Evolutionary conservation across 2,888 invertebrate species (phyloP), one percentile per base, ranked within the genome.

Genomic region (Linyphia triangularis): DNA sequence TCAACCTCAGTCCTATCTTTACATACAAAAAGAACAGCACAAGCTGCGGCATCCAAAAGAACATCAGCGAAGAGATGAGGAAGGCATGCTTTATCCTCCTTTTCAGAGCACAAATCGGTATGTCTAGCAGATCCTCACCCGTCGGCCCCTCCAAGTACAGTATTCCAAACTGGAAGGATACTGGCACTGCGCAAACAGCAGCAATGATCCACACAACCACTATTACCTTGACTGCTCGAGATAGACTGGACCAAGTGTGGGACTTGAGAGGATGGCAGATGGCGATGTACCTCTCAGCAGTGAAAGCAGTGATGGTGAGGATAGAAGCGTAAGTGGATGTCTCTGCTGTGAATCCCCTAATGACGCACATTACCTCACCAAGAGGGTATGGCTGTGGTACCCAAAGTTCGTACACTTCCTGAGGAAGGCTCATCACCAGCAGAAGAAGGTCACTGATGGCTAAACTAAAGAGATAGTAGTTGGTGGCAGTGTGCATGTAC

Each of bases 1-100:
- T 77, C 61, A 91, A 67, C 57, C 90, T 86, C n/a, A 91, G 26
- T 0, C 93, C 93, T 70, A 93, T 93, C 40, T 92, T 90, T 16
- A 92, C 91, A 92, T 97, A 97, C 89, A 97, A 93, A 90, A 96
- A 96, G 40, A 94, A 95, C 92, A 97, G 97, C 89, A 97, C 94
- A 30, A 96, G 96, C 96, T 97, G 97, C 1, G 97, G 97, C 63
- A 96, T 95, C 59, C 96, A 95, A 92, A 97, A 97, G 93, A 97
- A 97, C 91, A 97, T 93, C 92, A 95, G 92, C 0, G 95, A 95
- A 33, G 97, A 96, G 91, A 96, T 95, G 92, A 96, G 95, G 92
- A 97, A 96, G 90, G 95, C 95, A 93, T 96, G 95, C 84, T 95
- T 95, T 67, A 95, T 93, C 88, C 94, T 94, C 91, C 94, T 94